Base-by-base conservation (phyloP, 2,888 invertebrate species). In the Conchocele bisecta region DNA sequence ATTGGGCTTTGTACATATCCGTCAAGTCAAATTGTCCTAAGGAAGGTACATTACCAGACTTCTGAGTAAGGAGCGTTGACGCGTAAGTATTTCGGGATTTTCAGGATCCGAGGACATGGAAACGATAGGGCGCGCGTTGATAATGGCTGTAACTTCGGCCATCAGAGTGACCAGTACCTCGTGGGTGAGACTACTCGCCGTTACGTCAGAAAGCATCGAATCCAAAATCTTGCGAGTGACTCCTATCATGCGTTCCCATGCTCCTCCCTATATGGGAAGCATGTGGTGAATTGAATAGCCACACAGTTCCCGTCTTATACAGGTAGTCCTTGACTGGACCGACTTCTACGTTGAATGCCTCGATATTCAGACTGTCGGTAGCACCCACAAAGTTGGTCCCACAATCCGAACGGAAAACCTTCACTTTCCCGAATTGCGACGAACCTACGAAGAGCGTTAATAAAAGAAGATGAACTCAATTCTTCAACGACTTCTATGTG, bases 201-300 rank as follows among this genome's bases (percentile, higher is more conserved):
- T n/a, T n/a, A 31, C 29, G 13, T 57, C 54, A 1, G 37, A 13
- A n/a, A 73, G 28, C 63, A 75, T 50, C 15, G 75, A 54, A 31
- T 79, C 75, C 17, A 75, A 54, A 22, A 79, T 79, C 24, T 69
- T 29, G 1, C 72, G 44, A 0, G 51, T 29, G 1, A 68, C 29
- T 13, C 74, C 77, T 13, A 75, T 75, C 57, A 78, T 51, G 6
- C 72, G 53, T 29, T 75, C 71, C 75, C 72, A 75, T 15, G 56
- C 68, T 7, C 78, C 72, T 5, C 69, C 75, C 64, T n/a, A 76
- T 74, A 51, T 76, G 79, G 15, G 79, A 73, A 17, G 67, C 42
- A 68, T 78, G 69, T 9, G 78, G 78, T 3, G 67, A 51, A 37
- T 73, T 73, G 37, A 73, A 73, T 26, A 35, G 5, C 73, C 73